Conservation (phyloP, 2,888 invertebrate species). For the Nymphalis urticae region DNA sequence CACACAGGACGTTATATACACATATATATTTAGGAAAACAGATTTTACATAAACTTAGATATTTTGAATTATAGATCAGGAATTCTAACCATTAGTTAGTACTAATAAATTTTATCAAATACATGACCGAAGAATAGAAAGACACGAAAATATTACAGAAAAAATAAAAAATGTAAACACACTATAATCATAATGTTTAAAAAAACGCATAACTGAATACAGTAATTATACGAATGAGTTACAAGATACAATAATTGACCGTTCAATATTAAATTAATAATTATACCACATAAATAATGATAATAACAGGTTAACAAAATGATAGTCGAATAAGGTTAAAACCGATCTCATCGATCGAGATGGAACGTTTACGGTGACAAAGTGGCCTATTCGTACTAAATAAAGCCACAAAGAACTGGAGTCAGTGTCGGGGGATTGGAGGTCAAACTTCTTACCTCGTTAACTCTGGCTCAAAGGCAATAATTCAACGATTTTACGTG, state of each 20-base stretch:
- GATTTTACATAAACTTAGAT: neutral
- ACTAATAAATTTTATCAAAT: too few relatives aligned
- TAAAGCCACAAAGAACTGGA: slow-evolving; percentile 39
- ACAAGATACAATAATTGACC: slow-evolving; percentile 9
- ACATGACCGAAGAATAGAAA: too few relatives aligned
- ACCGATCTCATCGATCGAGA: slow-evolving; percentile 29
- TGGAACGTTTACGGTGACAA: slow-evolving; percentile 32
- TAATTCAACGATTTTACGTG: slow-evolving; percentile 65
- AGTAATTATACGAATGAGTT: neutral
- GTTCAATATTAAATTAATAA: slow-evolving; percentile 28
- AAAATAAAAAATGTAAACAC: too few relatives aligned
- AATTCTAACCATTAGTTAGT: too few relatives aligned
- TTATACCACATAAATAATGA: slow-evolving; percentile 25
- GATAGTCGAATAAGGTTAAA: slow-evolving; percentile 30
- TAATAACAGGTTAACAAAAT: slow-evolving; percentile 25
- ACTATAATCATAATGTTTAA: neutral
- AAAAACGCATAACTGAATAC: neutral
- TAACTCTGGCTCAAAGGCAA: slow-evolving; percentile 61
- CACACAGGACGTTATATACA: slow-evolving; percentile 21
- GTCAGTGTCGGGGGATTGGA: slow-evolving; percentile 46
- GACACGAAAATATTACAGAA: too few relatives aligned
- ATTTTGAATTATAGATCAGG: neutral
- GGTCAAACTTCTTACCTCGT: slow-evolving; percentile 60
- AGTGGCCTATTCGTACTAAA: slow-evolving; percentile 31
- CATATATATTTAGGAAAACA: neutral